These are phyloP conservation scores for Dicycla oo DNA, from an alignment of 2,888 invertebrate genomes.

Conservation along the genomic window DNA sequence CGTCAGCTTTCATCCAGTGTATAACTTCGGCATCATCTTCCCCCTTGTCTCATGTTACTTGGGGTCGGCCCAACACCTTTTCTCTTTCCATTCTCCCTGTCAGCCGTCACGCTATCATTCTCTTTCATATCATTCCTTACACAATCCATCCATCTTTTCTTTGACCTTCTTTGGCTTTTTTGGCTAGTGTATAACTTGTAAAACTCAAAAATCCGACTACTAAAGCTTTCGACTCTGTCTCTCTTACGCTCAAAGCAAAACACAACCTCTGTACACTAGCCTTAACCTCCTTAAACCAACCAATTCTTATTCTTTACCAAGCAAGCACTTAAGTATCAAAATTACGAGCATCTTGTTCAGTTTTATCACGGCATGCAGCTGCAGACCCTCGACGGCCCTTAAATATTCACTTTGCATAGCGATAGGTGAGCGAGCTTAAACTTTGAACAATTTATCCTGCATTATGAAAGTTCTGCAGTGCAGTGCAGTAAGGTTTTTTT, in stretches of 20 bases:
- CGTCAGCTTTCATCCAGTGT: too few species aligned
- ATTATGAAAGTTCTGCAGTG: constrained; percentile 70
- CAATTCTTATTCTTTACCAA: constrained; percentile 72
- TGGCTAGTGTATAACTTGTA: too few species aligned
- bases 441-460: constrained; percentile 74
- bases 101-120: too few species aligned
- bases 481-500: constrained; percentile 64
- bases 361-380: constrained; percentile 82
- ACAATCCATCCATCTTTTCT: too few species aligned
- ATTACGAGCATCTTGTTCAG: constrained; percentile 79
- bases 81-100: too few species aligned
- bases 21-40: too few species aligned
- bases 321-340: constrained; percentile 77
- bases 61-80: too few species aligned
- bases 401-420: constrained; percentile 84
- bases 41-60: too few species aligned
- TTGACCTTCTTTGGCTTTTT: too few species aligned
- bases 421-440: constrained; percentile 76
- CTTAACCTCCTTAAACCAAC: constrained; percentile 31
- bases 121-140: too few species aligned
- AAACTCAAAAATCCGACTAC: too few species aligned
- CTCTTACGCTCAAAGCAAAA: neutral
- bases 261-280: neutral
- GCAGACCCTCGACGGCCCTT: constrained; percentile 73
- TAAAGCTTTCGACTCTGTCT: too few species aligned